Percentiles rank a stretch among this genome's conserved stretches.
Evolutionary conservation across 2,113 vertebrate genomes (phyloP).

Genomic region (Phrynocephalus versicolor): DNA sequence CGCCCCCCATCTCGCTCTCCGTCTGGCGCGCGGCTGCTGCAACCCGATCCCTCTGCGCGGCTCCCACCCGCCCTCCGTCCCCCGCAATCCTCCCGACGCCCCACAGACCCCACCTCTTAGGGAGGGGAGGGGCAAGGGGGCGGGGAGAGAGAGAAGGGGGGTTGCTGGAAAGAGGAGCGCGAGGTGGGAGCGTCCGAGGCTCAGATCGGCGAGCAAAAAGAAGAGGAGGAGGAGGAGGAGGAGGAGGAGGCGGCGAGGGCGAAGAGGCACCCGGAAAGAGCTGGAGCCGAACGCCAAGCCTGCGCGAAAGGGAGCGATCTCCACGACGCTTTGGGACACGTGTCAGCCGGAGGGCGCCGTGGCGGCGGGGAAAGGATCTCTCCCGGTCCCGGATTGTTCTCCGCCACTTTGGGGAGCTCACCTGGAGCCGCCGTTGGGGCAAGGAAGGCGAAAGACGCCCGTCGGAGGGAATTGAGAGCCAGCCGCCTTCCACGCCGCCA

Average conservation of each 20-base stretch:
- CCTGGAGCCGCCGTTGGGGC: too few relatives aligned
- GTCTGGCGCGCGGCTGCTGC: background rate
- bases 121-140: background rate
- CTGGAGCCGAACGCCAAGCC: too few relatives aligned
- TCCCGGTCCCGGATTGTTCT: too few relatives aligned
- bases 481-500: background rate
- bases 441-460: background rate
- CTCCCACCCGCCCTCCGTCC: background rate
- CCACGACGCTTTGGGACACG: too few relatives aligned
- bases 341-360: too few relatives aligned
- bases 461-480: too few relatives aligned
- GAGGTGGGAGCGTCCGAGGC: slow-evolving; percentile 34
- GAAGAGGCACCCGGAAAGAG: background rate
- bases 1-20: background rate
- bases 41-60: background rate
- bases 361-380: too few relatives aligned
- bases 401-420: too few relatives aligned
- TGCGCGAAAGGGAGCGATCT: too few relatives aligned
- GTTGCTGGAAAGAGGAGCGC: background rate
- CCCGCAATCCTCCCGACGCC: background rate
- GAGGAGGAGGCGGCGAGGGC: background rate
- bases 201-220: background rate
- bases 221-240: too few relatives aligned
- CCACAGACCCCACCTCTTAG: background rate
- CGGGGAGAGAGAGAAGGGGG: background rate